These are phyloP conservation scores for Sarcoramphus papa DNA, from an alignment of 2,797 vertebrate species.

Conservation along the genomic window DNA sequence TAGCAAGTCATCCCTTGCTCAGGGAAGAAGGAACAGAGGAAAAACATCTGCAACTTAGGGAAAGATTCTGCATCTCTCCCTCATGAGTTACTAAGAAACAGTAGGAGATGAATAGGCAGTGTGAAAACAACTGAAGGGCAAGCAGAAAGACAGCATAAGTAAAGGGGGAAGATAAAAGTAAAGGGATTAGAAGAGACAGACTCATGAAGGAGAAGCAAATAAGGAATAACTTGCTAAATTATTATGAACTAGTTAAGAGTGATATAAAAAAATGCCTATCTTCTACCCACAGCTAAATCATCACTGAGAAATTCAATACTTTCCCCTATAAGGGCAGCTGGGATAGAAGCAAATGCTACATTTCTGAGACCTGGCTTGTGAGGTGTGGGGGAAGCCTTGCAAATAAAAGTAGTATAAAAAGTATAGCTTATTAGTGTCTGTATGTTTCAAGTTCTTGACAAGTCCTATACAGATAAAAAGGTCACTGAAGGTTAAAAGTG, in stretches of 20 bases:
- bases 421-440: not conserved
- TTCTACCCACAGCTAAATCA: not conserved
- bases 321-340: not conserved
- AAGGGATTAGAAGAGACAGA: not conserved
- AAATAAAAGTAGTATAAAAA: not conserved
- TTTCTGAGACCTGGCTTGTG: not conserved
- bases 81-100: not conserved
- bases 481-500: not conserved
- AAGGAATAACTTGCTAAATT: not conserved
- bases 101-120: not conserved
- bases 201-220: not conserved
- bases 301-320: not conserved
- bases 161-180: too few species aligned
- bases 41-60: not conserved
- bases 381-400: not conserved
- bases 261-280: not conserved
- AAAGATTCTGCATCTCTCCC: not conserved
- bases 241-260: not conserved
- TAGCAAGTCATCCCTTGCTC: not conserved
- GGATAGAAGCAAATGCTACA: not conserved
- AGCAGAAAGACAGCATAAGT: not conserved
- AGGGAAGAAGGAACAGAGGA: not conserved
- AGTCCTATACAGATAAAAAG: not conserved
- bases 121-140: not conserved
- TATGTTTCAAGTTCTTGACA: not conserved